Percentiles rank a stretch among this genome's conserved stretches.
phyloP scores from a whole-genome alignment of 2,797 vertebrate species.

The Heliangelus exortis region DNA sequence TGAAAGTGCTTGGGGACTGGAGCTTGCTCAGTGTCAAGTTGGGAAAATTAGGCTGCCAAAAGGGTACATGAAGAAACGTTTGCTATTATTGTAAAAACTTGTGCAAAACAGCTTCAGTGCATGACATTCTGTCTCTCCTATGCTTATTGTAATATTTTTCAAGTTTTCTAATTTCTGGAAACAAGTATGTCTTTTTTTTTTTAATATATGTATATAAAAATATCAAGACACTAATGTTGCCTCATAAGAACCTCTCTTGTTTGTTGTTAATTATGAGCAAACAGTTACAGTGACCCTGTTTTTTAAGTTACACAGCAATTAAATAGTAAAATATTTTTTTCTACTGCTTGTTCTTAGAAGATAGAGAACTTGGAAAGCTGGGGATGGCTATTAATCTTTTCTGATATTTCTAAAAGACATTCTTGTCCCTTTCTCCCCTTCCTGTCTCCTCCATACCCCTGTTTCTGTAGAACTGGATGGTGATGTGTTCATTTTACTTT shows the following conservation, averaged over 20 bases:
- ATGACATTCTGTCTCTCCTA: background rate
- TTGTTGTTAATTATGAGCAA: conserved; percentile 31
- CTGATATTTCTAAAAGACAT: background rate
- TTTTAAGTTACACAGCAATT: background rate
- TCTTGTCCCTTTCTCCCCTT: fast-evolving
- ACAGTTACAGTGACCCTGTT: background rate
- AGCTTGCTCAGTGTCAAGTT: background rate
- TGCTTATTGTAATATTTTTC: background rate
- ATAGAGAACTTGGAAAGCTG: background rate
- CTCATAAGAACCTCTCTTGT: background rate
- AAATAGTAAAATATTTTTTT: background rate
- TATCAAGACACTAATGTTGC: background rate
- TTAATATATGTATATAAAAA: too few species aligned
- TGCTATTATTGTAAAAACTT: background rate
- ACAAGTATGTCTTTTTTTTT: background rate
- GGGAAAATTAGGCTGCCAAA: background rate
- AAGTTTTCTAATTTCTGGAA: background rate
- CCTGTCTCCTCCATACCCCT: background rate
- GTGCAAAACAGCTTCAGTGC: background rate
- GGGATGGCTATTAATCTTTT: background rate
- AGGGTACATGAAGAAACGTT: background rate
- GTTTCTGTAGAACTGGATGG: background rate
- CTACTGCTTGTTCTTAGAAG: background rate
- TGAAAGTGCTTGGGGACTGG: background rate
- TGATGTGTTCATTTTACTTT: background rate